Evolutionary conservation across 64 coral and sea anemone genomes (phyloP).

Genomic region (Anthopleura sola): DNA sequence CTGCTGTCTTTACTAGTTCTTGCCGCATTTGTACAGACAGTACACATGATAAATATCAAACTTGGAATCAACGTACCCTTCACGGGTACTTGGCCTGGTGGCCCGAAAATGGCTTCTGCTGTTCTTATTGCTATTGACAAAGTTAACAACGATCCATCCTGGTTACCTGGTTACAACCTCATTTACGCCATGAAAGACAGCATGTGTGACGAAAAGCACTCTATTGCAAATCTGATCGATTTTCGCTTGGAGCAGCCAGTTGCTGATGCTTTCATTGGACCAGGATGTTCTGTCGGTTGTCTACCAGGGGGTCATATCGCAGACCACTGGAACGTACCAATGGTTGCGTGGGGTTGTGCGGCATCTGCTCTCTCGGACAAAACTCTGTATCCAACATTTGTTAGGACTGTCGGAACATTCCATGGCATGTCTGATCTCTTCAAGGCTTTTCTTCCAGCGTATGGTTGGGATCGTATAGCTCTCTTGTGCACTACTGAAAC

Average conservation of each 20-base stretch:
- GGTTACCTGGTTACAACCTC: slow-evolving; percentile 47
- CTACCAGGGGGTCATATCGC: slow-evolving; percentile 55
- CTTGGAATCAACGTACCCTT: slow-evolving; percentile 60
- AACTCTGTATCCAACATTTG: slow-evolving; percentile 58
- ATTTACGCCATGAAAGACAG: slow-evolving; percentile 45
- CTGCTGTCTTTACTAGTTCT: not conserved
- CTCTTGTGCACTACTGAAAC: slow-evolving; percentile 52
- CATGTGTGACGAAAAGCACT: slow-evolving; percentile 25
- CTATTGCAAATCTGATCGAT: slow-evolving; percentile 45
- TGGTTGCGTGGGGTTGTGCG: slow-evolving; percentile 78
- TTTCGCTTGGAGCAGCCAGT: slow-evolving; percentile 31
- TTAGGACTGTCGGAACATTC: slow-evolving; percentile 66
- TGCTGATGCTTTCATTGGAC: slow-evolving; percentile 73
- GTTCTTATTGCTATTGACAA: slow-evolving; percentile 64
- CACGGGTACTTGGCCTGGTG: slow-evolving; percentile 59
- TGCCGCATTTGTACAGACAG: not conserved
- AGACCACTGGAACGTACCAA: slow-evolving; percentile 61
- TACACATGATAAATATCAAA: slow-evolving; percentile 30
- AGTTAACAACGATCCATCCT: slow-evolving; percentile 38
- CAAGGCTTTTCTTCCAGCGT: slow-evolving; percentile 2
- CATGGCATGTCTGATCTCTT: slow-evolving; percentile 30
- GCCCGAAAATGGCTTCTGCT: slow-evolving; percentile 70
- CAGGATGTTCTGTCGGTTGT: slow-evolving; percentile 73
- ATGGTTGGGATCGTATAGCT: slow-evolving; percentile 57
- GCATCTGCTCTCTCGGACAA: slow-evolving; percentile 48